Evolutionary conservation across 1,140 invertebrate species (phyloP), one percentile per base, ranked within the genome.

Genomic region (Zaprionus gabonicus): DNA sequence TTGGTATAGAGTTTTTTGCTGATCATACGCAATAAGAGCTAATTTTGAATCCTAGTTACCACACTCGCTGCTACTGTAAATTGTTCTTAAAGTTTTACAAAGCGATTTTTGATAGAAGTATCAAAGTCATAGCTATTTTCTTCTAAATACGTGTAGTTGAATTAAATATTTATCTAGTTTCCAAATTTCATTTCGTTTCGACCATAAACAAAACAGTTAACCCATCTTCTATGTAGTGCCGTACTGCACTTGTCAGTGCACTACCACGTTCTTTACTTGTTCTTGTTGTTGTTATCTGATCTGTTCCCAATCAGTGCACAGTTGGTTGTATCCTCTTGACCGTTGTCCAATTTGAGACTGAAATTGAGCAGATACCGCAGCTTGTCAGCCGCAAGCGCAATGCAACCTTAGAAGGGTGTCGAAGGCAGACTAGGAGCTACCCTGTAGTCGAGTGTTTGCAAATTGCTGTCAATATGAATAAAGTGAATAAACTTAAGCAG

Each of bases 301-400:
- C 17, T 28, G 44, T 59, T 68, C 56, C 36, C 59, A 63, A 55
- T 68, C 68, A 58, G 15, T 57, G 49, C n/a, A 12, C 13, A 31
- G 63, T 58, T 57, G n/a, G 31, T 20, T 38, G 38, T 17, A 65
- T 58, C 53, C 9, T 15, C 34, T 41, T 36, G 68, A 59, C 66
- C 58, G 15, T 49, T 74, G 59, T 44, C 6, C 25, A 17, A 64
- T 49, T 71, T 62, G 51, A 51, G 12, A 7, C 34, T 58, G 34
- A 7, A 46, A 1, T 17, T 28, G 25, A 28, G 17, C 17, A 63
- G 51, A 6, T 13, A 17, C 5, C 23, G 12, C 60, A 41, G 44
- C 20, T 27, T 56, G 59, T 56, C 15, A 34, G 51, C 27, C 53
- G 12, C 55, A 65, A 25, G 23, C 38, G 34, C 23, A 12, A 7